Base-by-base conservation (phyloP, 2,113 vertebrate species). In the Pseudonaja textilis region DNA sequence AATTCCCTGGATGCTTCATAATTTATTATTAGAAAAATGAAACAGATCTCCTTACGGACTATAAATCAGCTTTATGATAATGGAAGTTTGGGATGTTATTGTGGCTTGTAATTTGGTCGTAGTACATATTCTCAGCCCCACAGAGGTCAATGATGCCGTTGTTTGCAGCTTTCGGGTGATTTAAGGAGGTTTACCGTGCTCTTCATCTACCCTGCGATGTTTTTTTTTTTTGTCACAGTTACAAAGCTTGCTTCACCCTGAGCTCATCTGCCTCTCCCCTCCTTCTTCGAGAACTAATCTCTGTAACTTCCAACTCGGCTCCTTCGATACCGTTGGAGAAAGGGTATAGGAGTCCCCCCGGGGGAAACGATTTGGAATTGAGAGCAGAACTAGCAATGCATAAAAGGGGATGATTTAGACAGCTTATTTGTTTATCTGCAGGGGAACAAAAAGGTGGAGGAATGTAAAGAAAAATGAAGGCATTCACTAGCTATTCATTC, bases 1-100 rank as follows among this genome's bases (percentile, higher is more conserved):
- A 93, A 96, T 93, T 96, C 96, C 93, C 26, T 34, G 59, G 9
- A 16, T 96, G 85, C 95, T 97, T 95, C 95, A 96, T 92, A 96
- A 95, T 92, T 55, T 93, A 95, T 95, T 86, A 96, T 93, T 91
- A 81, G 29, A 61, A 95, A 91, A 94, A 95, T 93, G 88, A 94
- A 96, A 89, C 94, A 95, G 88, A 88, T 96, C 94, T 95, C 52
- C 86, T 23, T 95, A 87, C 81, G 94, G 95, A 95, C 93, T 93
- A 88, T 91, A 92, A 95, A 94, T 94, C 91, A 97, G 91, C 93
- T 95, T 96, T 93, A 93, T 86, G 90, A 94, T 90, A 96, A 93
- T 1, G 5, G 87, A 93, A 92, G 85, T 92, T 95, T 96, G 23
- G 22, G 74, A 7, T 29, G 34, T 93, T 95, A 69, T 88, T 96